These are phyloP conservation scores for Zaprionus lineosus DNA, from an alignment of 2,888 invertebrate species.

Conservation along the genomic window DNA sequence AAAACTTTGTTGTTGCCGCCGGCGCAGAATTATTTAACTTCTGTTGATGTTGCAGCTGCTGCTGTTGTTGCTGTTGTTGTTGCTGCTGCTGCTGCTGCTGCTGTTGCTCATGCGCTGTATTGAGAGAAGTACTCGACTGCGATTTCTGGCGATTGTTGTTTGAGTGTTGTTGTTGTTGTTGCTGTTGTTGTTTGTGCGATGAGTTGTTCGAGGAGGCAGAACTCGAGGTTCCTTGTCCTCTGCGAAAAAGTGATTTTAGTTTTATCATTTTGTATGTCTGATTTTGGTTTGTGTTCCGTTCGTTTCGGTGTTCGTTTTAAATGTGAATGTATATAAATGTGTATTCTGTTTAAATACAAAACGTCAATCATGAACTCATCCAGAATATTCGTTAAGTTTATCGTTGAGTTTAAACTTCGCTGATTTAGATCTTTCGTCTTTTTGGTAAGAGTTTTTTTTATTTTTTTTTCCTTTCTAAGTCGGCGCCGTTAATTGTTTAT, in stretches of 20 bases:
- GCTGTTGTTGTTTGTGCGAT: constrained; percentile 63
- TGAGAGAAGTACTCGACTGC: constrained; percentile 78
- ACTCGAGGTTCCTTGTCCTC: constrained; percentile 87
- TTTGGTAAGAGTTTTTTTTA: background rate
- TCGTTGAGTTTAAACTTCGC: background rate
- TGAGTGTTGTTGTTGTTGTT: constrained; percentile 61
- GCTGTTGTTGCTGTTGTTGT: constrained; percentile 34
- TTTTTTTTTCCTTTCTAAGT: too few species aligned
- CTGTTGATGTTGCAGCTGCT: constrained; percentile 38
- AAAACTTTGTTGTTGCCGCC: constrained; percentile 65
- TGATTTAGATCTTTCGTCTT: background rate
- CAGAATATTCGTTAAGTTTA: too few species aligned
- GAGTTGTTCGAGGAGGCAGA: constrained; percentile 77
- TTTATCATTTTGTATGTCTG: constrained; percentile 90
- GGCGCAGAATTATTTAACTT: constrained; percentile 21
- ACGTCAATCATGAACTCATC: constrained; percentile 72
- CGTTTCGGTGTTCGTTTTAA: constrained; percentile 6
- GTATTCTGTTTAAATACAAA: too few species aligned
- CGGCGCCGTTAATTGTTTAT: too few species aligned
- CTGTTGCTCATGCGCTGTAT: constrained; percentile 72
- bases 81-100: constrained; percentile 45
- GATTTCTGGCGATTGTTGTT: constrained; percentile 79
- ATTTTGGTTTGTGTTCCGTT: constrained; percentile 16
- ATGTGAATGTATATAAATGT: too few species aligned
- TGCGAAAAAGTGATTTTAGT: constrained; percentile 95